phyloP scores from a whole-genome alignment of 2,888 invertebrate genomes.

The Phyllotreta striolata region DNA sequence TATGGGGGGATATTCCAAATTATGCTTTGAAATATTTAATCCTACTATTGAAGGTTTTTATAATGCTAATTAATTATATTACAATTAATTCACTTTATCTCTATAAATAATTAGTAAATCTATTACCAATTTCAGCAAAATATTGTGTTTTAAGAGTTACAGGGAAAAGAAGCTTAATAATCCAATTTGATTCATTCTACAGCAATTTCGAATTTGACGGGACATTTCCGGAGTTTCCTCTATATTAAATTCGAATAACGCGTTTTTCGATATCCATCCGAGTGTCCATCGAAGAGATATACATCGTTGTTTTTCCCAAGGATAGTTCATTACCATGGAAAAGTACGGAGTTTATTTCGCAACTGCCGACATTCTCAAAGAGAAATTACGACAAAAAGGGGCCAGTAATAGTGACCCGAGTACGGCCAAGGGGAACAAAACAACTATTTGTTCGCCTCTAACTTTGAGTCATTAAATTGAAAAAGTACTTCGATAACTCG shows the following conservation, averaged over 20 bases:
- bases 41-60: too few relatives aligned
- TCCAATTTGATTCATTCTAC: too few relatives aligned
- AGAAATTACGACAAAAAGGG: slow-evolving; percentile 29
- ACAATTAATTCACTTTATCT: too few relatives aligned
- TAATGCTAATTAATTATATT: too few relatives aligned
- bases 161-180: too few relatives aligned
- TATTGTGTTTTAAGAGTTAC: too few relatives aligned
- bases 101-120: too few relatives aligned
- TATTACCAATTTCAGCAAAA: too few relatives aligned
- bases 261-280: neutral
- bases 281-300: slow-evolving; percentile 19
- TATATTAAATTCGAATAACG: too few relatives aligned
- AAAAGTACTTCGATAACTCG: slow-evolving; percentile 35
- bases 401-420: slow-evolving; percentile 28
- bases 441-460: slow-evolving; percentile 33
- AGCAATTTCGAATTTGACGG: too few relatives aligned
- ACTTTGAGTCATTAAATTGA: slow-evolving; percentile 34
- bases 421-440: slow-evolving; percentile 27
- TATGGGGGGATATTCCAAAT: neutral
- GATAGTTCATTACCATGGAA: slow-evolving; percentile 25
- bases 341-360: slow-evolving; percentile 26
- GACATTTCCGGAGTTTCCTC: neutral
- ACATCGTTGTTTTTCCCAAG: slow-evolving; percentile 23
- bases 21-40: too few relatives aligned
- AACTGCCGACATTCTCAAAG: slow-evolving; percentile 23